phyloP scores from a whole-genome alignment of 2,797 vertebrate genomes.

The Scolopax rusticola region DNA sequence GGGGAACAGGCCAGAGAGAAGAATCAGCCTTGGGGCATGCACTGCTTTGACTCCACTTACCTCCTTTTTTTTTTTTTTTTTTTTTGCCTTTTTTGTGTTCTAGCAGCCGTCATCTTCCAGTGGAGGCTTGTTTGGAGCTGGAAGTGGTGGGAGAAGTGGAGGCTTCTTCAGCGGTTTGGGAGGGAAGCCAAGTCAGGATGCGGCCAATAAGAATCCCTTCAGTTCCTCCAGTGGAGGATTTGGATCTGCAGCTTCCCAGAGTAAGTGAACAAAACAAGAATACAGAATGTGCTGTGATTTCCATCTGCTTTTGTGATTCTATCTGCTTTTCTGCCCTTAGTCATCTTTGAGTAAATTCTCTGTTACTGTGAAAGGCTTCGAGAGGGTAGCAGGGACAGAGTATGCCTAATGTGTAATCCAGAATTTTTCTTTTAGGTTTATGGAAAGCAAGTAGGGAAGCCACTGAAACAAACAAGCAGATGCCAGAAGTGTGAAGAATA shows the following conservation, averaged over 20 bases:
- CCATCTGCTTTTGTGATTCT: constrained; percentile 12
- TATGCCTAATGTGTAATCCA: background rate
- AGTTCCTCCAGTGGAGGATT: constrained; percentile 85
- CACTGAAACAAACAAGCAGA: background rate
- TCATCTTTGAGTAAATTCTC: background rate
- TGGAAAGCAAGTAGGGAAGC: background rate
- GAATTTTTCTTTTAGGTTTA: background rate
- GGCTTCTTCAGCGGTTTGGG: constrained; percentile 96
- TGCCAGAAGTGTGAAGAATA: background rate
- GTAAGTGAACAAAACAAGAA: constrained; percentile 73
- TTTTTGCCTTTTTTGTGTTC: constrained; percentile 6
- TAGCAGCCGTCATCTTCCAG: constrained; percentile 80
- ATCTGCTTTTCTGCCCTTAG: constrained; percentile 8
- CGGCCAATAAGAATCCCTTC: constrained; percentile 97
- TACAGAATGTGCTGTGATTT: constrained; percentile 15
- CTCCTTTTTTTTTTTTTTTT: background rate
- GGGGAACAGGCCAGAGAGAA: background rate
- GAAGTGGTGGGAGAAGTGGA: constrained; percentile 75
- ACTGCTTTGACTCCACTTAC: background rate
- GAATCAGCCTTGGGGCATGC: background rate
- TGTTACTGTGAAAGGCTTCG: background rate
- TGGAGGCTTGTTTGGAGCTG: constrained; percentile 87
- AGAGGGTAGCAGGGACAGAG: background rate
- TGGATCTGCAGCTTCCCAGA: constrained; percentile 78
- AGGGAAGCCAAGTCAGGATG: constrained; percentile 95